A percentile compares a stretch with the other conserved stretches of the same genome.
Evolutionary conservation across 2,888 invertebrate species (phyloP).

Genomic region (Iselma pallidipennis): DNA sequence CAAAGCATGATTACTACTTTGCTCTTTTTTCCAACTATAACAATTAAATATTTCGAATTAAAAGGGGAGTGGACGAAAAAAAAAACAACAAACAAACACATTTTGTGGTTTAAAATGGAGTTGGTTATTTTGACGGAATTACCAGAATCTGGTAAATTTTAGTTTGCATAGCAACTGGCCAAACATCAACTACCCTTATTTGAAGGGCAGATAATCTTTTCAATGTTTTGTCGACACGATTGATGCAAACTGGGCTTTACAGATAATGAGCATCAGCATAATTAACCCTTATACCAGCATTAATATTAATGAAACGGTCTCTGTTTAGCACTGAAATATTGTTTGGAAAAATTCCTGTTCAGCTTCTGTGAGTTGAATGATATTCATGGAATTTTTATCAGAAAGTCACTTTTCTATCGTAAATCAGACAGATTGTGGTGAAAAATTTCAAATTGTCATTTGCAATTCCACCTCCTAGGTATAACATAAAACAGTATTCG

Average conservation of each 20-base stretch:
- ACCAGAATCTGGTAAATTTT: neutral
- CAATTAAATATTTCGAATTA: constrained; percentile 5
- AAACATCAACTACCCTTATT: constrained; percentile 7
- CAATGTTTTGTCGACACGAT: neutral
- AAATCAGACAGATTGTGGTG: neutral
- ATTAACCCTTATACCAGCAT: neutral
- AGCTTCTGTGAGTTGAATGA: neutral
- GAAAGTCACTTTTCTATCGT: neutral
- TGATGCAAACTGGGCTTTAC: neutral
- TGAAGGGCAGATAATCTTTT: constrained; percentile 20
- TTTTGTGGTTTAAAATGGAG: neutral
- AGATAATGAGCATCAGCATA: neutral
- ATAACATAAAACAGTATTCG: neutral
- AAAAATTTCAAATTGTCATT: neutral
- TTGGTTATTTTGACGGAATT: constrained; percentile 1
- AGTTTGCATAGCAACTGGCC: constrained; percentile 3
- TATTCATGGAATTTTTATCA: neutral
- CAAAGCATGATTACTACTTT: constrained; percentile 12
- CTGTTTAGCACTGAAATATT: neutral
- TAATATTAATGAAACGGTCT: neutral
- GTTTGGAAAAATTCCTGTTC: neutral
- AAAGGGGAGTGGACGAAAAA: constrained; percentile 1
- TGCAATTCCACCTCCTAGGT: neutral
- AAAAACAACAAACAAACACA: neutral
- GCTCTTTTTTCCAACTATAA: neutral